Evolutionary conservation across 2,888 invertebrate species (phyloP).

Genomic region (Cheilosia impressa): DNA sequence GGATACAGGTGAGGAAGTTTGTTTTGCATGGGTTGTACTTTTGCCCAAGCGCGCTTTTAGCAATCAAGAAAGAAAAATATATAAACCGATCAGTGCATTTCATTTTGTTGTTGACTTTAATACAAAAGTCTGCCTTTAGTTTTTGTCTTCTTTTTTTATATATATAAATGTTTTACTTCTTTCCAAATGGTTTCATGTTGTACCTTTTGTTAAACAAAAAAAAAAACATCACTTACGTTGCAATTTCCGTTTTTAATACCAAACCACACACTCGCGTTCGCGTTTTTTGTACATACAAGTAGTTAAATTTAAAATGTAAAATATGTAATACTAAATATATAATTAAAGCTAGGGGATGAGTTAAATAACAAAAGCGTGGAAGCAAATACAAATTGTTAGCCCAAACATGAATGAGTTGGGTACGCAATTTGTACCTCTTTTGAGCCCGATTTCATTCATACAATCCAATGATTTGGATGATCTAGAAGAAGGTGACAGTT

Average conservation of each 20-base stretch:
- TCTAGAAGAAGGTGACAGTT: too few species aligned
- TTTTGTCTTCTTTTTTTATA: conserved; percentile 36
- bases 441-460: too few species aligned
- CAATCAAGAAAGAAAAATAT: conserved; percentile 2
- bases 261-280: conserved; percentile 71
- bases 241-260: conserved; percentile 68
- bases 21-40: neutral
- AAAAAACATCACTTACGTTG: conserved; percentile 64
- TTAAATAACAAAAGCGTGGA: neutral
- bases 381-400: neutral
- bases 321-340: neutral
- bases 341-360: too few species aligned
- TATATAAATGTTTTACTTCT: conserved; percentile 35
- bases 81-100: conserved; percentile 57
- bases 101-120: conserved; percentile 27
- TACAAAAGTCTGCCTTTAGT: conserved; percentile 59
- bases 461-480: too few species aligned
- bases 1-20: neutral
- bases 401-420: too few species aligned
- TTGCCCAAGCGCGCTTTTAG: conserved; percentile 1
- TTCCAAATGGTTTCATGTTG: conserved; percentile 28
- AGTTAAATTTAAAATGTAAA: neutral
- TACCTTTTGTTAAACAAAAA: conserved; percentile 30
- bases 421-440: too few species aligned
- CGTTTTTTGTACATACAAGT: conserved; percentile 15